Evolutionary conservation across 2,888 invertebrate species (phyloP), one percentile per base, ranked within the genome.

Genomic region (Nephrotoma appendiculata): DNA sequence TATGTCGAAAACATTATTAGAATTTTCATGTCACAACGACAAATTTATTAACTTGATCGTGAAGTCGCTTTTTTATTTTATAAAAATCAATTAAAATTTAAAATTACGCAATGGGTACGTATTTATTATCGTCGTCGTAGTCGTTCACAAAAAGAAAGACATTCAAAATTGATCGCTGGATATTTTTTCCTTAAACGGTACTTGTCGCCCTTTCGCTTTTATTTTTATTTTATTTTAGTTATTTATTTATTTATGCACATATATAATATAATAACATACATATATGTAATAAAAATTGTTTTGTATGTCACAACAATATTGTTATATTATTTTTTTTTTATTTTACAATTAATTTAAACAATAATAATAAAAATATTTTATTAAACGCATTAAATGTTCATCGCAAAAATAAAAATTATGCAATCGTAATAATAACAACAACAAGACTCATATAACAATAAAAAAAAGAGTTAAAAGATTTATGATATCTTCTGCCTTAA

Each of bases 171-270:
- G 71, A 71, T 71, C 71, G 31, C 9, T 71, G 71, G 31, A 71
- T 31, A 31, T 71, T 71, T 71, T 48, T 84, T 84, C 84, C 84
- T 84, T 84, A 84, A 84, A 84, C 84, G 43, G 84, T 42, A 84
- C 84, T 84, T 84, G 84, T 84, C 84, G 84, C 84, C 84, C 84
- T 84, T 84, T 84, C 84, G 84, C 84, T 84, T 84, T 84, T 84
- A 84, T 84, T 84, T 84, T 41, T 71, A 19, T 71, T 71, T 15
- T 48, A 12, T 71, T 71, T 71, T 12, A 44, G 6, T 71, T 52
- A 15, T 52, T 52, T 52, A 52, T 52, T 71, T 71, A 71, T 71
- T 71, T 71, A 71, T 71, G 71, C 19, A 71, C 71, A 71, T 71
- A 31, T 6, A 71, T 71, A 71, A 2, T 31, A 31, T 31, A 31